Conservation (phyloP, 2,797 vertebrate species). For the Phoxinus dragarum region DNA sequence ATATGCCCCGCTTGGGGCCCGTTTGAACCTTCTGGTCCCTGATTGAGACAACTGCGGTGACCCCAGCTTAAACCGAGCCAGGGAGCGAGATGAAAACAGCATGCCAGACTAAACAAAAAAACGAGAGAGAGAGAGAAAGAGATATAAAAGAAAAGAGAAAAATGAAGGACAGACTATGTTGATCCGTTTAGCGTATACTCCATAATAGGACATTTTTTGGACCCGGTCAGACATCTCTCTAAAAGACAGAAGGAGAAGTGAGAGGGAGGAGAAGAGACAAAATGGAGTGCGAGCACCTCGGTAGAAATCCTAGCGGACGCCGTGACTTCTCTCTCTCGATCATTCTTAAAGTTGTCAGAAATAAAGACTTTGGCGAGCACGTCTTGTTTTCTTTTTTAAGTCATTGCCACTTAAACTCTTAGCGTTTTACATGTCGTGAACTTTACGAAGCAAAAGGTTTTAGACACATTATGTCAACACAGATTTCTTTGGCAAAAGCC, state of each 20-base stretch:
- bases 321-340: slow-evolving; percentile 29
- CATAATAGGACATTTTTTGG: slow-evolving; percentile 50
- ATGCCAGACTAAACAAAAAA: slow-evolving; percentile 59
- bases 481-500: slow-evolving; percentile 29
- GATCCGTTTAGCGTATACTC: slow-evolving; percentile 34
- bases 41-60: slow-evolving; percentile 68
- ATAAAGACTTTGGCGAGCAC: slow-evolving; percentile 36
- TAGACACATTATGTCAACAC: slow-evolving; percentile 33
- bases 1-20: slow-evolving; percentile 68
- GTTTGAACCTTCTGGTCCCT: slow-evolving; percentile 71
- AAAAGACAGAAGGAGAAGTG: slow-evolving; percentile 55
- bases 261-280: slow-evolving; percentile 38
- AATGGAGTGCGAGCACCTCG: slow-evolving; percentile 45
- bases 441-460: slow-evolving; percentile 23
- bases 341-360: slow-evolving; percentile 45
- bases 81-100: slow-evolving; percentile 58
- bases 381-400: slow-evolving; percentile 43
- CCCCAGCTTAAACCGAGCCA: slow-evolving; percentile 67
- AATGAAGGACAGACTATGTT: slow-evolving; percentile 37
- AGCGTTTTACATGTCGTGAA: slow-evolving; percentile 42
- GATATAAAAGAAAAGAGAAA: slow-evolving; percentile 30
- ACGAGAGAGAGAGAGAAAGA: slow-evolving; percentile 20
- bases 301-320: slow-evolving; percentile 27
- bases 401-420: slow-evolving; percentile 44
- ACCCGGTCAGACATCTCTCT: slow-evolving; percentile 31